Conservation (phyloP, 2,888 invertebrate genomes). For the Drosophila eohydei region DNA sequence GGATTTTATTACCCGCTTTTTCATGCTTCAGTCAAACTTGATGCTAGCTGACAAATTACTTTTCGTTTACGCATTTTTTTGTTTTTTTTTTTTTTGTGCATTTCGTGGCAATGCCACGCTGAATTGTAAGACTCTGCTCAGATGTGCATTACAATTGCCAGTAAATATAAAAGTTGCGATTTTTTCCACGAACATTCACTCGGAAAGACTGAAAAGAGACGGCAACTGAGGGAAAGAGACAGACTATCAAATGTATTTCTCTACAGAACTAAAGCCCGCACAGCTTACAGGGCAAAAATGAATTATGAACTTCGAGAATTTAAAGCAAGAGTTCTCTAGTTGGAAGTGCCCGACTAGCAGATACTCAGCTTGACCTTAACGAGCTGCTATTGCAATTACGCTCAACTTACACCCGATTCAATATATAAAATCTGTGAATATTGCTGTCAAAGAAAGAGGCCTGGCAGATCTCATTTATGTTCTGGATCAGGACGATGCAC, state of each 20-base stretch:
- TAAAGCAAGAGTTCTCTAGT: background rate
- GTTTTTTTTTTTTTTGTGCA: background rate
- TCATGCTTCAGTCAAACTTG: conserved; percentile 6
- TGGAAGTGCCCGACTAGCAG: background rate
- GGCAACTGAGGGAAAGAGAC: background rate
- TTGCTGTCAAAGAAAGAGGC: no score
- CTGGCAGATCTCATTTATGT: no score
- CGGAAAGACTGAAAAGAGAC: background rate
- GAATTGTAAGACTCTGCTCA: background rate
- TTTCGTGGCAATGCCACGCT: conserved; percentile 1
- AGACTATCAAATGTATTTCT: background rate
- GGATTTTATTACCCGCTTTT: conserved; percentile 1
- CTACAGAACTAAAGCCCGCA: background rate
- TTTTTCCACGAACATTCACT: background rate
- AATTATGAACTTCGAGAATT: background rate
- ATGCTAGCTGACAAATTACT: conserved; percentile 10
- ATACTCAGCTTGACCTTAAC: background rate
- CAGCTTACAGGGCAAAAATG: background rate
- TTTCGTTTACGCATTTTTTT: background rate
- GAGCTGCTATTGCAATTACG: no score
- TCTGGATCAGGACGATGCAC: background rate
- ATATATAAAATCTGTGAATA: no score
- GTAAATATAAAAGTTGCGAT: conserved; percentile 1
- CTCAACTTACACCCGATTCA: no score
- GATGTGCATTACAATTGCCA: conserved; percentile 2